These are phyloP conservation scores for Onthophagus taurus DNA, from an alignment of 1,140 invertebrate species.

Conservation along the genomic window DNA sequence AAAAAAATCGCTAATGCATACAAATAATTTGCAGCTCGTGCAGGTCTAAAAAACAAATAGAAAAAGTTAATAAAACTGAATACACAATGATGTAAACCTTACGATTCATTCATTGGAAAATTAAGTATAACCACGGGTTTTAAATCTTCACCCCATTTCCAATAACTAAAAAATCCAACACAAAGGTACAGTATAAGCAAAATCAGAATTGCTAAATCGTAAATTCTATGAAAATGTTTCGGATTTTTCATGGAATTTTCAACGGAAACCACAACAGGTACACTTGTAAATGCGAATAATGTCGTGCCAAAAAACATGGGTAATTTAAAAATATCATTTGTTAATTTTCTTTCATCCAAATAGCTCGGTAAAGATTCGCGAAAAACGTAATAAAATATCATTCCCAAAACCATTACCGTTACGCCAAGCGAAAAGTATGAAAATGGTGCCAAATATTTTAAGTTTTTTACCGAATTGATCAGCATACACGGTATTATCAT, in stretches of 20 bases:
- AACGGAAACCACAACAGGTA: slow-evolving; percentile 48
- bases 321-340: background rate
- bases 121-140: slow-evolving; percentile 60
- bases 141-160: slow-evolving; percentile 56
- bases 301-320: slow-evolving; percentile 8
- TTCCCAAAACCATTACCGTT: background rate
- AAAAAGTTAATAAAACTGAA: background rate
- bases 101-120: slow-evolving; percentile 47
- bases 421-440: slow-evolving; percentile 1
- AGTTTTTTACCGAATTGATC: slow-evolving; percentile 2
- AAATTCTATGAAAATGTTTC: slow-evolving; percentile 63
- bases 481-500: background rate
- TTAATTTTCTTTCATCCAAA: background rate
- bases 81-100: slow-evolving; percentile 26
- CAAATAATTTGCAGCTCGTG: background rate
- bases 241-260: slow-evolving; percentile 82
- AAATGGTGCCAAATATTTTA: slow-evolving; percentile 5
- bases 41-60: slow-evolving; percentile 1
- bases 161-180: slow-evolving; percentile 70
- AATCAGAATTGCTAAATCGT: slow-evolving; percentile 67
- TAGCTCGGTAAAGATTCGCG: background rate
- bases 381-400: slow-evolving; percentile 8
- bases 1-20: slow-evolving; percentile 6
- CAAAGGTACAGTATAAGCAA: slow-evolving; percentile 60
- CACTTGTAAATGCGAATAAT: slow-evolving; percentile 1